Evolutionary conservation across 2,888 invertebrate genomes (phyloP).

Genomic region (Eilema depressum): DNA sequence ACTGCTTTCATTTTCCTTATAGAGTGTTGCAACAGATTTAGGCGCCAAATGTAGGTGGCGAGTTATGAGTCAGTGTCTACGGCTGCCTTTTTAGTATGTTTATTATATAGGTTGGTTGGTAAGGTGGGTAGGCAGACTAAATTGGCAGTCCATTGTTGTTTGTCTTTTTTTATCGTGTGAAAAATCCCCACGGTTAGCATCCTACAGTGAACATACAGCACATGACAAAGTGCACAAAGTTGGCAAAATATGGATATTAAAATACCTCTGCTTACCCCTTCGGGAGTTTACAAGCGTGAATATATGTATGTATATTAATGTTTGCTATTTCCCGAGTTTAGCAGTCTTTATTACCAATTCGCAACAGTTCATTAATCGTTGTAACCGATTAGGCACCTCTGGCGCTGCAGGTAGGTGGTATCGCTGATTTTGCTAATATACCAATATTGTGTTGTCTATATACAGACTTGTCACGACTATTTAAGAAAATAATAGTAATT

Average conservation of each 20-base stretch:
- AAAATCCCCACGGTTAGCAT: too few relatives aligned
- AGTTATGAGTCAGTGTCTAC: constrained; percentile 14
- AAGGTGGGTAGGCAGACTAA: not conserved
- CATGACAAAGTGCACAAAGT: too few relatives aligned
- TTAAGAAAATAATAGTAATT: not conserved
- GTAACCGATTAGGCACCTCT: not conserved
- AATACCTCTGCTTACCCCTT: too few relatives aligned
- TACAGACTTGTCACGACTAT: not conserved
- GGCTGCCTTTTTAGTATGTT: constrained; percentile 4
- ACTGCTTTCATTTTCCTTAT: constrained; percentile 25
- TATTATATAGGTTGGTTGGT: constrained; percentile 10
- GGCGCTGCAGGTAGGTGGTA: not conserved
- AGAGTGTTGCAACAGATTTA: constrained; percentile 12
- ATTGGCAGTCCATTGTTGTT: not conserved
- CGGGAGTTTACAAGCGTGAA: too few relatives aligned
- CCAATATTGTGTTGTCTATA: too few relatives aligned
- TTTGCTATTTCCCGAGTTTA: not conserved
- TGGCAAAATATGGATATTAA: too few relatives aligned
- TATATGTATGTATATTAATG: not conserved
- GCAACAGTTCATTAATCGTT: not conserved
- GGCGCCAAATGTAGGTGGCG: constrained; percentile 15
- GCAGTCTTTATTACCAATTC: not conserved
- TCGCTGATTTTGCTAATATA: too few relatives aligned
- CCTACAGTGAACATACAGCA: too few relatives aligned
- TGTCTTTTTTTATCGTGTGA: too few relatives aligned